Base-by-base conservation (phyloP, 2,888 invertebrate genomes). In the Neria commutata region DNA sequence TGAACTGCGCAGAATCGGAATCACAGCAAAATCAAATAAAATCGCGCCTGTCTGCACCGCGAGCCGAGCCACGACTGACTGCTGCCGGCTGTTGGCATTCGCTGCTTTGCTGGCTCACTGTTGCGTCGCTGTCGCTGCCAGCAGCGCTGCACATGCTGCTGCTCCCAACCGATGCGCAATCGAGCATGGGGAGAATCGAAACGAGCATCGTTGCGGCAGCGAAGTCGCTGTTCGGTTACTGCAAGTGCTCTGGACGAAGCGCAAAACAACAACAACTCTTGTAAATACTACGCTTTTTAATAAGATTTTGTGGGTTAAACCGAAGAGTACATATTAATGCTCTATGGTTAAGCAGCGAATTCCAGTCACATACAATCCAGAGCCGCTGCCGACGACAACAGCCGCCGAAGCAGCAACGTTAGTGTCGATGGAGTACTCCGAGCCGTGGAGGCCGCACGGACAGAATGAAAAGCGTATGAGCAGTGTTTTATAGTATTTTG, bases 1-100 rank as follows among this genome's bases (percentile, higher is more conserved):
- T 57, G 62, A 74, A 73, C 64, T 72, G 71, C 72, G 72, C 72
- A 72, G 68, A 74, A 73, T 73, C 72, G 73, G 69, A 75, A 68
- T 71, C 69, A 69, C 68, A 68, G 69, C 72, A 71, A 63, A 74
- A 72, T n/a, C 49, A 29, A 34, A 50, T n/a, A n/a, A n/a, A 14
- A 37, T n/a, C 10, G 37, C 37, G 10, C 19, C 42, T 42, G 42
- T 21, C 17, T 42, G 5, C 21, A 21, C 3, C 8, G 42, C 10
- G 14, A 37, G 37, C 16, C 16, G 37, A n/a, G 21, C 19, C 42
- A 25, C 5, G 16, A 48, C 25, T 26, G 48, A 33, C 42, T 21
- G 21, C 29, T 29, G 6, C 29, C 6, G 33, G 14, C 10, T 10
- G 33, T 10, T 19, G 17, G 45, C 10, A 45, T 45, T n/a, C 17